Evolutionary conservation across 2,888 invertebrate genomes (phyloP).

Genomic region (Linyphia triangularis): DNA sequence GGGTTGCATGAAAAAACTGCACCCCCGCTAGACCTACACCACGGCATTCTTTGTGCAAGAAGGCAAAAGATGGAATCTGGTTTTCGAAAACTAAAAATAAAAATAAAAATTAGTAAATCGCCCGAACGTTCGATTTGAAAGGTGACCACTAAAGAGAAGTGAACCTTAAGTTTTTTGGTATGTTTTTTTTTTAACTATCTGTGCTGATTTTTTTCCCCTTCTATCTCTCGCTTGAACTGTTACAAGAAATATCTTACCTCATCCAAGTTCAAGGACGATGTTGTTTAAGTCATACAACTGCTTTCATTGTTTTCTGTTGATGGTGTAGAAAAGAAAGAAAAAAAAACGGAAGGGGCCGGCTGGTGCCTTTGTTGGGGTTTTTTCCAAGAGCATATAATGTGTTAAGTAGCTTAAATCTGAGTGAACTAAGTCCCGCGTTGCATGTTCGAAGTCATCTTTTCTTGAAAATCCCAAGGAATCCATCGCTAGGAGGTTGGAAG

Average conservation of each 20-base stretch:
- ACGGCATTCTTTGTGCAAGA: slow-evolving; percentile 1
- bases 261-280: slow-evolving; percentile 47
- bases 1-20: slow-evolving; percentile 25
- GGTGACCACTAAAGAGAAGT: slow-evolving; percentile 38
- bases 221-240: slow-evolving; percentile 18
- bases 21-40: slow-evolving; percentile 10
- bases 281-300: slow-evolving; percentile 19
- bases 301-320: slow-evolving; percentile 42
- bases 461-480: background rate
- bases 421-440: background rate
- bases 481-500: background rate
- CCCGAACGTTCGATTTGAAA: slow-evolving; percentile 26
- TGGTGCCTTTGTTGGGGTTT: slow-evolving; percentile 35
- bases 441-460: background rate
- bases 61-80: background rate
- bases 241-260: slow-evolving; percentile 9
- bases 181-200: background rate
- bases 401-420: slow-evolving; percentile 32
- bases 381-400: background rate
- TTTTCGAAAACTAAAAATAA: slow-evolving; percentile 11
- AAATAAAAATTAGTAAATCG: slow-evolving; percentile 5
- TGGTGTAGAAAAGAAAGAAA: slow-evolving; percentile 24
- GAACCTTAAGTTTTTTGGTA: slow-evolving; percentile 5
- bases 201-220: background rate
- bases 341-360: background rate